Percentiles rank a stretch among this genome's conserved stretches.
Conservation (phyloP, 2,888 invertebrate genomes). For the Aquatica leii region DNA sequence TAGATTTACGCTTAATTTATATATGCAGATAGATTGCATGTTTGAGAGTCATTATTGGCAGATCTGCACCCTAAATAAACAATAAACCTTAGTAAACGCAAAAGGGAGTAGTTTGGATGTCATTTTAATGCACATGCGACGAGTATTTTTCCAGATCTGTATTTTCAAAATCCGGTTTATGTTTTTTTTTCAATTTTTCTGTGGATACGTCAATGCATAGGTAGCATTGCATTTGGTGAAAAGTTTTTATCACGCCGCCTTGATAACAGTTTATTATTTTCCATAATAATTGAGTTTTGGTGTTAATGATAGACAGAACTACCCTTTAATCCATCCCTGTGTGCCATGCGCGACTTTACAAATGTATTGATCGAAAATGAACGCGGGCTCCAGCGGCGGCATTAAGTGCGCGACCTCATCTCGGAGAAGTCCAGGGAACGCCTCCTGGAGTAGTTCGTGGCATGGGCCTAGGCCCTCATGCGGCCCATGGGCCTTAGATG, state of each 20-base stretch:
- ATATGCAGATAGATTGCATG: conserved; percentile 26
- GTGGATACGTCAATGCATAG: too few relatives aligned
- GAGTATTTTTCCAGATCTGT: conserved; percentile 19
- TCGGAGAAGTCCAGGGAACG: conserved; percentile 44
- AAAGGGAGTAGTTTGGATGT: conserved; percentile 33
- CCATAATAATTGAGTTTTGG: too few relatives aligned
- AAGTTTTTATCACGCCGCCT: too few relatives aligned
- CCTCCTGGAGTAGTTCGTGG: conserved; percentile 43
- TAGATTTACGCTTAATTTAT: background rate
- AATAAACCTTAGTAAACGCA: conserved; percentile 28
- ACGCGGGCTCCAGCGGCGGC: conserved; percentile 51
- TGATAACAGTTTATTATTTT: too few relatives aligned
- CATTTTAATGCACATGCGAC: conserved; percentile 39
- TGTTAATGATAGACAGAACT: too few relatives aligned
- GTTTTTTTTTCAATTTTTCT: too few relatives aligned
- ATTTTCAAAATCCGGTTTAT: conserved; percentile 12
- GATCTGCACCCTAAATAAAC: conserved; percentile 35
- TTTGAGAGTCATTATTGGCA: conserved; percentile 23
- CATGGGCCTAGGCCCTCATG: conserved; percentile 40
- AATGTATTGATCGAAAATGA: conserved; percentile 52
- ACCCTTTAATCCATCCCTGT: conserved; percentile 30
- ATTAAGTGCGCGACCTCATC: conserved; percentile 55
- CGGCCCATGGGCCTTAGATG: conserved; percentile 52
- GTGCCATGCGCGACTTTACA: conserved; percentile 45
- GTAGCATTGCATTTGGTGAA: too few relatives aligned